A percentile compares a stretch with the other conserved stretches of the same genome.
phyloP scores from a whole-genome alignment of 92 coral and sea anemone genomes.

The Epizoanthus illoricatus region DNA sequence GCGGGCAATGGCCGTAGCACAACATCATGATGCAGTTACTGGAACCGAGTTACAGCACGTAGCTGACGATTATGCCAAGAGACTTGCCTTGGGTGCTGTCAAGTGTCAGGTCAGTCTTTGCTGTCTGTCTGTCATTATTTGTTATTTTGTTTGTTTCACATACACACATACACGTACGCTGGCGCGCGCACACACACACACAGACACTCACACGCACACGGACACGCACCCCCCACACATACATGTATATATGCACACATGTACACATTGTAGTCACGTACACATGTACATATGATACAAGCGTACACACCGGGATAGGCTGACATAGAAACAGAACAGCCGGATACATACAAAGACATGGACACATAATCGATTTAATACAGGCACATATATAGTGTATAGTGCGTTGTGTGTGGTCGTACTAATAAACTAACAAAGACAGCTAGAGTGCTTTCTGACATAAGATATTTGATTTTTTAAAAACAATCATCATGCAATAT shows the following conservation, averaged over 20 bases:
- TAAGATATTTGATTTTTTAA: too few species aligned
- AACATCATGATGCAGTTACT: constrained; percentile 97
- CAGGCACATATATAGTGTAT: too few species aligned
- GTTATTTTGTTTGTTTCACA: neutral
- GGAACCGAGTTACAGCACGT: constrained; percentile 97
- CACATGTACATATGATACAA: neutral
- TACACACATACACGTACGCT: neutral
- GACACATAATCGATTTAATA: too few species aligned
- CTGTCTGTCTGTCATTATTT: too few species aligned
- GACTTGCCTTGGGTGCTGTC: constrained; percentile 86
- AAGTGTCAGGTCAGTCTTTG: constrained; percentile 91
- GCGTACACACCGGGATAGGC: neutral
- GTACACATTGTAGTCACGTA: neutral
- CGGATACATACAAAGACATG: neutral
- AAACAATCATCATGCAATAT: too few species aligned
- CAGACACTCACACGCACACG: neutral
- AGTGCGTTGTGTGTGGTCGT: too few species aligned
- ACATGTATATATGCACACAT: too few species aligned
- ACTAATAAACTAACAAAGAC: too few species aligned
- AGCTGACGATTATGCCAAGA: constrained; percentile 95
- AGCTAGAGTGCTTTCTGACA: too few species aligned
- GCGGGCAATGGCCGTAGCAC: constrained; percentile 96
- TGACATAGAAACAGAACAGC: neutral
- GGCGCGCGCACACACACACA: too few species aligned
- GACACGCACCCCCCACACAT: neutral